phyloP scores from a whole-genome alignment of 2,888 invertebrate species.

The Drosophila diplacantha region DNA sequence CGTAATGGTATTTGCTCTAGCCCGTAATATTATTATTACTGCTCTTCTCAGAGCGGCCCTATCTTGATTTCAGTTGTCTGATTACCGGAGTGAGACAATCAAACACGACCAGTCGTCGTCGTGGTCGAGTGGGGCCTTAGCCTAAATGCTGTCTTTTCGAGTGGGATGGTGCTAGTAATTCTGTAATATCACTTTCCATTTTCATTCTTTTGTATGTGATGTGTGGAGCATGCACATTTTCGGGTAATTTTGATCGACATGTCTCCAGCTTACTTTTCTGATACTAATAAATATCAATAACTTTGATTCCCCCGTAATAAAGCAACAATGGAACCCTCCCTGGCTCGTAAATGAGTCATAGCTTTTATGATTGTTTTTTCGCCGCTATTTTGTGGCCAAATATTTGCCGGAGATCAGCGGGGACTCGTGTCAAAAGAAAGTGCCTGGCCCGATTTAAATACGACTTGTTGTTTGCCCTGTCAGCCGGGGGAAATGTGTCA shows the following conservation, averaged over 20 bases:
- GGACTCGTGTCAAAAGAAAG: constrained; percentile 36
- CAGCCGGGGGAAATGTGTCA: constrained; percentile 32
- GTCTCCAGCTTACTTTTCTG: neutral
- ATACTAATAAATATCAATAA: neutral
- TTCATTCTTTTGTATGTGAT: neutral
- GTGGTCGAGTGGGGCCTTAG: constrained; percentile 36
- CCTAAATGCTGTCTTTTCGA: constrained; percentile 13
- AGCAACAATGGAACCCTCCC: neutral
- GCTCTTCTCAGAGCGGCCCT: constrained; percentile 15
- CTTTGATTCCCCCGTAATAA: neutral
- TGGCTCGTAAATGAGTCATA: constrained; percentile 41
- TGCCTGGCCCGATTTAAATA: constrained; percentile 30
- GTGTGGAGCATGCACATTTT: no score
- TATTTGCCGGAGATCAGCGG: constrained; percentile 39
- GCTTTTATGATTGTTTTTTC: constrained; percentile 24
- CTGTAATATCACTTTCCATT: neutral
- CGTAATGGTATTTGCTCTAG: constrained; percentile 31
- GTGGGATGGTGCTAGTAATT: constrained; percentile 9
- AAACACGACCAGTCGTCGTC: neutral
- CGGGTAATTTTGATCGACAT: no score
- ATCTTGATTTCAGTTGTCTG: constrained; percentile 36
- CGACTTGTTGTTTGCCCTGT: constrained; percentile 26
- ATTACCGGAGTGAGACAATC: constrained; percentile 31
- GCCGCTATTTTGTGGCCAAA: constrained; percentile 27
- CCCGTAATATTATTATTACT: constrained; percentile 16